These are phyloP conservation scores for Drosophila cardini DNA, from an alignment of 1,140 invertebrate genomes.

Conservation along the genomic window DNA sequence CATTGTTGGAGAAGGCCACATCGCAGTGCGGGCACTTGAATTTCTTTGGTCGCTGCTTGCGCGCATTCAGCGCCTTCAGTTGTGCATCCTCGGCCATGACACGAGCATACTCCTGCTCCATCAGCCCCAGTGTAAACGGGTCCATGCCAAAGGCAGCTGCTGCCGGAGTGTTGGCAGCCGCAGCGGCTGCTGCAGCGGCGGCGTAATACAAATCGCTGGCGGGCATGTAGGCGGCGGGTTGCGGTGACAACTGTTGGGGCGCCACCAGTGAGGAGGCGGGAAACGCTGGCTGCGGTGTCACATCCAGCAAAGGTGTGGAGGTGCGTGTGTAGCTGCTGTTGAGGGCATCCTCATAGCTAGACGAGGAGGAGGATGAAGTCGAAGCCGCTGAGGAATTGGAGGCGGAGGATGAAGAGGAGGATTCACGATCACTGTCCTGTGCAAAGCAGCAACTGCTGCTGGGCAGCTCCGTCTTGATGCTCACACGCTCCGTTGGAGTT, in stretches of 20 bases:
- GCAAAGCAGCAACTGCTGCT: conserved; percentile 50
- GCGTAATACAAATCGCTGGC: conserved; percentile 71
- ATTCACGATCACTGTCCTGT: conserved; percentile 73
- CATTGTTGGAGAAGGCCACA: conserved; percentile 96
- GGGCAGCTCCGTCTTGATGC: conserved; percentile 59
- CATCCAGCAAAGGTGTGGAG: conserved; percentile 61
- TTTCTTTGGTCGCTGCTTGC: conserved; percentile 94
- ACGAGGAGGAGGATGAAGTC: conserved; percentile 8
- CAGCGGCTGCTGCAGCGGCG: conserved; percentile 61
- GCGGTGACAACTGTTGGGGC: conserved; percentile 48
- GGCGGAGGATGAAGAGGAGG: conserved; percentile 58
- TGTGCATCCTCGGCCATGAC: conserved; percentile 88
- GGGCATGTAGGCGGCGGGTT: conserved; percentile 58
- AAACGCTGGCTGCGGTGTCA: conserved; percentile 52
- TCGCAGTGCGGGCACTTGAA: conserved; percentile 95
- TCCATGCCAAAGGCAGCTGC: conserved; percentile 72
- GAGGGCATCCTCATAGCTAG: conserved; percentile 69
- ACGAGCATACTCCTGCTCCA: conserved; percentile 88
- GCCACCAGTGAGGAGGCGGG: conserved; percentile 21
- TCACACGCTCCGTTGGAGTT: conserved; percentile 20
- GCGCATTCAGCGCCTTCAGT: conserved; percentile 87
- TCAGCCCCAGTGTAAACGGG: conserved; percentile 77
- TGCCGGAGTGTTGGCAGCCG: conserved; percentile 45
- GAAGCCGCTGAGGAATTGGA: conserved; percentile 23
- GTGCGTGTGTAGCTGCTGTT: conserved; percentile 70